These are phyloP conservation scores for Nomada fabriciana DNA, from an alignment of 2,888 invertebrate genomes.

Conservation along the genomic window DNA sequence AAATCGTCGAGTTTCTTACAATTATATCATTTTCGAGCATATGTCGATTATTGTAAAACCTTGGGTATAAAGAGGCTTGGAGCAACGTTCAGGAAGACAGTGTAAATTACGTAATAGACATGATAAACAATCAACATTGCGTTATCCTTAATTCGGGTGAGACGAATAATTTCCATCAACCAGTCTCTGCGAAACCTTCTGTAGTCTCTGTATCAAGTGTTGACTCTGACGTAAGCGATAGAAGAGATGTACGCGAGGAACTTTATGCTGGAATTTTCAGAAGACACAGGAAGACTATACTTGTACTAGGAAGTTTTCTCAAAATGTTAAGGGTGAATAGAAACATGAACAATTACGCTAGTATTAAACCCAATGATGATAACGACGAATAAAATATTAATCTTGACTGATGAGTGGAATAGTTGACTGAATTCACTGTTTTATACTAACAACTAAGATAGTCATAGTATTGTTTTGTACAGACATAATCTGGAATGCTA, in stretches of 20 bases:
- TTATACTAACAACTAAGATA: conserved; percentile 17
- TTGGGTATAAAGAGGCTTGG: neutral
- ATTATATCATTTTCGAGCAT: neutral
- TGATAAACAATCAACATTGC: conserved; percentile 83
- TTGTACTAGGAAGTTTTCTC: conserved; percentile 83
- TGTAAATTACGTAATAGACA: conserved; percentile 61
- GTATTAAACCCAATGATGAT: conserved; percentile 83
- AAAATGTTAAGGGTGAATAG: conserved; percentile 84
- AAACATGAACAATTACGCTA: conserved; percentile 84
- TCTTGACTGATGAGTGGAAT: conserved; percentile 26
- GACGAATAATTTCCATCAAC: conserved; percentile 76
- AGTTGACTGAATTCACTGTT: conserved; percentile 37
- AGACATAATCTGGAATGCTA: conserved; percentile 23
- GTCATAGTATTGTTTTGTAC: conserved; percentile 48
- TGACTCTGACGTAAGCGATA: conserved; percentile 83
- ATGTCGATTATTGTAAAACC: neutral
- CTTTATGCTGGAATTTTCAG: conserved; percentile 83
- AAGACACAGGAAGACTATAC: conserved; percentile 83
- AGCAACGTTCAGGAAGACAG: neutral
- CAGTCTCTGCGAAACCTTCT: conserved; percentile 81
- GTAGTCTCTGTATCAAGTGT: conserved; percentile 82
- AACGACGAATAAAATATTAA: conserved; percentile 77
- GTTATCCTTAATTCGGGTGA: conserved; percentile 79
- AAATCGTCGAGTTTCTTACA: neutral
- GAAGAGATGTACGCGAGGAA: conserved; percentile 82